These are phyloP conservation scores for Apostichopus californicus DNA, from an alignment of 35 echinoderm and acorn worm species.

Conservation along the genomic window DNA sequence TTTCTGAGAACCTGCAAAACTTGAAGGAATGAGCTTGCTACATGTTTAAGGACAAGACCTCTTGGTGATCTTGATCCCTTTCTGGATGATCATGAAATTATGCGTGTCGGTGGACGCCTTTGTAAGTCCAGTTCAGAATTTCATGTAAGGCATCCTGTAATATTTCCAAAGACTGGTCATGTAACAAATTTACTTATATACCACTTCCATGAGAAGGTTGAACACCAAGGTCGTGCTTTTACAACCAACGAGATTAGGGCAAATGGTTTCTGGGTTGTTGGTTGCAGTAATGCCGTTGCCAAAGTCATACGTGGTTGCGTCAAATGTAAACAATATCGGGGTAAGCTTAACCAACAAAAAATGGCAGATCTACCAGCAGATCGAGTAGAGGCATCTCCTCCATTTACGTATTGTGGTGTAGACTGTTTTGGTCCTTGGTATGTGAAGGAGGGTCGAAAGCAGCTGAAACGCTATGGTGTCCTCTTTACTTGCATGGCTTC, in stretches of 20 bases:
- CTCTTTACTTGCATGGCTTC: too few relatives aligned
- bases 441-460: too few relatives aligned
- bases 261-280: constrained; percentile 68
- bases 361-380: constrained; percentile 37
- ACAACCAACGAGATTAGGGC: constrained; percentile 57
- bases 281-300: constrained; percentile 40
- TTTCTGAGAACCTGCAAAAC: not conserved
- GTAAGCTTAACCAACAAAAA: not conserved
- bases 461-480: constrained; percentile 60
- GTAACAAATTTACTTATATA: constrained; percentile 21
- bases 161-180: constrained; percentile 54
- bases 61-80: constrained; percentile 33
- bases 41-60: too few relatives aligned
- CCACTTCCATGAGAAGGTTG: constrained; percentile 3
- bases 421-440: too few relatives aligned
- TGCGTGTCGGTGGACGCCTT: constrained; percentile 70
- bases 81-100: constrained; percentile 60
- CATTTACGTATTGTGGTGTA: constrained; percentile 26
- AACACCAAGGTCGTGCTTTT: constrained; percentile 66
- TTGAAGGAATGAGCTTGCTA: too few relatives aligned
- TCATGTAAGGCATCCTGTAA: constrained; percentile 66
- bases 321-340: constrained; percentile 35
- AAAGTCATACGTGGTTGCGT: constrained; percentile 53
- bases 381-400: constrained; percentile 8
- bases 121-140: constrained; percentile 12